Evolutionary conservation across 2,113 vertebrate genomes (phyloP).

Genomic region (Oxyruncus cristatus): DNA sequence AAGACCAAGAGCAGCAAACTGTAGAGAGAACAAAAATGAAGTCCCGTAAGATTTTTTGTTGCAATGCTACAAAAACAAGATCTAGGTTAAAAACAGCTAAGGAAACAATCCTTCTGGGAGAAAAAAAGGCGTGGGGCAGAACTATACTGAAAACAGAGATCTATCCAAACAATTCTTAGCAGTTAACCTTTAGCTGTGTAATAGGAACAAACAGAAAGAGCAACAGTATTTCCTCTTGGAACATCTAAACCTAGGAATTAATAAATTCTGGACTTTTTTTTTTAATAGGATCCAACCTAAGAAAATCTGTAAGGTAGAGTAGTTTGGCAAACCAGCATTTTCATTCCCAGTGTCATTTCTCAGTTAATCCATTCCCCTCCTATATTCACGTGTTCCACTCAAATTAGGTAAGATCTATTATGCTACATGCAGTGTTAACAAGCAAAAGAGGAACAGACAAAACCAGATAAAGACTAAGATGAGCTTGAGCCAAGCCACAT

Average conservation of each 20-base stretch:
- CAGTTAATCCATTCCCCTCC: neutral
- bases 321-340: neutral
- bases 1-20: slow-evolving; percentile 89
- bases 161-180: neutral
- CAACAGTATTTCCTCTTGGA: neutral
- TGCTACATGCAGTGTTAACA: neutral
- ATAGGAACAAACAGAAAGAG: neutral
- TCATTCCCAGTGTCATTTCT: neutral
- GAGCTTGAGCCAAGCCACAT: neutral
- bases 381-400: neutral
- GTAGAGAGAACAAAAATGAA: neutral
- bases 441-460: neutral
- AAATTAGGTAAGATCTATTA: neutral
- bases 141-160: neutral
- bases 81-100: neutral
- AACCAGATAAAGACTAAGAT: neutral
- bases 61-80: neutral
- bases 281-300: neutral
- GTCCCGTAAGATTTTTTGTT: neutral
- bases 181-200: neutral
- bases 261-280: neutral
- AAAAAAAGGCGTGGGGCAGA: neutral
- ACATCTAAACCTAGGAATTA: neutral
- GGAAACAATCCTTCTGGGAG: neutral
- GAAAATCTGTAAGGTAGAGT: neutral